Percentiles rank a stretch among this genome's conserved stretches.
Conservation (phyloP, 2,797 vertebrate genomes). For the Clarias pachynema region DNA sequence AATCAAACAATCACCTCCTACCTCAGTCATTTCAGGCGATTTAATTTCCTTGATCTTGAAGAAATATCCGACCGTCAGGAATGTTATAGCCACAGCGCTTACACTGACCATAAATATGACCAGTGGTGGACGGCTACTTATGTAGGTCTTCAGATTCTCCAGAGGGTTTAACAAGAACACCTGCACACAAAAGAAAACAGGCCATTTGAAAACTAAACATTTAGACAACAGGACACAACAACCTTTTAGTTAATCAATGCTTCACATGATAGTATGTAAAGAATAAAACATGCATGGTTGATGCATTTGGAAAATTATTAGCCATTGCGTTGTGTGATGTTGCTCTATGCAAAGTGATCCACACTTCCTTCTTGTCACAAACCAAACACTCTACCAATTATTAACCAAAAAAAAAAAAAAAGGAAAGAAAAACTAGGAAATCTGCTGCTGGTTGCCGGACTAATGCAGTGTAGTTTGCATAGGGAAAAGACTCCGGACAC, state of each 20-base stretch:
- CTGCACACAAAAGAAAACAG: conserved; percentile 64
- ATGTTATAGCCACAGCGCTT: conserved; percentile 96
- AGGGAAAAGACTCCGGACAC: neutral
- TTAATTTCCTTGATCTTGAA: conserved; percentile 99
- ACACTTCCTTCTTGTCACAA: neutral
- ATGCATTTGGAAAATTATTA: neutral
- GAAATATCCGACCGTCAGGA: conserved; percentile 97
- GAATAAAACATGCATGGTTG: neutral
- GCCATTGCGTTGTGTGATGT: neutral
- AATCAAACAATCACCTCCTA: conserved; percentile 53
- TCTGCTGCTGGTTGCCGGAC: neutral
- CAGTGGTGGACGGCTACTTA: conserved; percentile 93
- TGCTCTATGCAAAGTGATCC: too few relatives aligned
- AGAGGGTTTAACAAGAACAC: conserved; percentile 88
- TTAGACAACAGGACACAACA: neutral
- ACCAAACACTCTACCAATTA: neutral
- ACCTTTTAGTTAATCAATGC: neutral
- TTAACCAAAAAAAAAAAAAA: neutral
- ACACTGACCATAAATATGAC: conserved; percentile 99
- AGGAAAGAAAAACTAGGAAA: too few relatives aligned
- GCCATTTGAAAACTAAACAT: neutral
- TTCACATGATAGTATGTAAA: neutral
- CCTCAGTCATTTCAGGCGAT: conserved; percentile 95
- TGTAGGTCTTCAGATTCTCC: conserved; percentile 93
- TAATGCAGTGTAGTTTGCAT: neutral